A percentile compares a stretch with the other conserved stretches of the same genome.
Conservation (phyloP, 2,797 vertebrate species). For the Bothrops alternatus region DNA sequence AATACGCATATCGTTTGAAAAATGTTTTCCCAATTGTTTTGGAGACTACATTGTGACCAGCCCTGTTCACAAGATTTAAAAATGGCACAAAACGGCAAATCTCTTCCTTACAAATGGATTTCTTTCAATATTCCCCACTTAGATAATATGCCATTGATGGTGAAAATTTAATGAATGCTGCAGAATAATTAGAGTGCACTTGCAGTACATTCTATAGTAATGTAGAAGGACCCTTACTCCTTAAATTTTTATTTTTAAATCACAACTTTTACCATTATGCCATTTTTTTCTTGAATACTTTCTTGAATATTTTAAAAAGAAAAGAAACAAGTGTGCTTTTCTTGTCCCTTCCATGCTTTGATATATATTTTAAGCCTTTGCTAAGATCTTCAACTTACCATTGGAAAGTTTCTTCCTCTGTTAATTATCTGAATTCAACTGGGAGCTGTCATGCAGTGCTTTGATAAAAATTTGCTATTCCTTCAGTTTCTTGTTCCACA, state of each 20-base stretch:
- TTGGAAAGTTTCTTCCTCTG: background rate
- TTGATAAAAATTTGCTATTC: constrained; percentile 12
- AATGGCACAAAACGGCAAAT: background rate
- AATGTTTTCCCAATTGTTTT: background rate
- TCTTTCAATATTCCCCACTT: background rate
- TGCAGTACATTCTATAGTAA: background rate
- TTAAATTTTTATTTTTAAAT: background rate
- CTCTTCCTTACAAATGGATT: background rate
- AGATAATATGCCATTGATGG: background rate
- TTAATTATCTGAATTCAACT: constrained; percentile 30
- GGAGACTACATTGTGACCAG: background rate
- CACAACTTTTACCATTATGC: background rate
- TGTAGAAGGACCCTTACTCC: background rate
- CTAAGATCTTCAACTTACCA: constrained; percentile 3
- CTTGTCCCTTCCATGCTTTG: background rate
- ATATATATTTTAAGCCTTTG: background rate
- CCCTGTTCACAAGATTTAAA: background rate
- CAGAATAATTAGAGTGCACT: background rate
- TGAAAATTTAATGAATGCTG: background rate
- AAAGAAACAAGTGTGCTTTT: background rate
- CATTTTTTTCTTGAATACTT: background rate
- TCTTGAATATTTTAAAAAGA: background rate
- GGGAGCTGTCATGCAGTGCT: constrained; percentile 41
- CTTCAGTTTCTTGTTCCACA: constrained; percentile 51
- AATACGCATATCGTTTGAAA: background rate